A percentile compares a stretch with the other conserved stretches of the same genome.
These are phyloP conservation scores for Brachionus rotundiformis DNA, from an alignment of 1,140 invertebrate species.

Conservation along the genomic window DNA sequence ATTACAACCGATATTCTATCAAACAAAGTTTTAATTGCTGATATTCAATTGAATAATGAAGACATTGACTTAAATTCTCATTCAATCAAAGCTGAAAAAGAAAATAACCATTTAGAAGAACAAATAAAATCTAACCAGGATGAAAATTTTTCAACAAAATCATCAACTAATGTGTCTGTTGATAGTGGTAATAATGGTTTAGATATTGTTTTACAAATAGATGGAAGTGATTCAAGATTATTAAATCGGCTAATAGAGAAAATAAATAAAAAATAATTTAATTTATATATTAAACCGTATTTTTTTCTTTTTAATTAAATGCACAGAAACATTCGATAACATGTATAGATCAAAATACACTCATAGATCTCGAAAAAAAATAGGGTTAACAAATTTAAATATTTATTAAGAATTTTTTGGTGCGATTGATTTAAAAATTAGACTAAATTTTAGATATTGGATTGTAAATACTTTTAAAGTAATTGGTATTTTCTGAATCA, in stretches of 20 bases:
- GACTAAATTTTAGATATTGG: neutral
- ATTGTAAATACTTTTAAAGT: neutral
- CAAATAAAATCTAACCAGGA: neutral
- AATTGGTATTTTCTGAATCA: too few species aligned
- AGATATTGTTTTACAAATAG: slow-evolving; percentile 11
- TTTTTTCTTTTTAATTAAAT: neutral
- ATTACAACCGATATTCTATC: neutral
- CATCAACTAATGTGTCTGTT: neutral
- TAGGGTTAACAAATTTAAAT: neutral
- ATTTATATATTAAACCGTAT: neutral
- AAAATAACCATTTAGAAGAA: neutral
- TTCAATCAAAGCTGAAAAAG: too few species aligned
- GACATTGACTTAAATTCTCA: too few species aligned
- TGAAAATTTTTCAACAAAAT: neutral
- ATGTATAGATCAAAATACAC: slow-evolving; percentile 12
- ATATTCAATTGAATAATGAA: slow-evolving; percentile 13
- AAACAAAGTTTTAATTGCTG: slow-evolving; percentile 20
- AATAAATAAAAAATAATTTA: neutral
- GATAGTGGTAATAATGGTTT: neutral
- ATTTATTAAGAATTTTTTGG: slow-evolving; percentile 9
- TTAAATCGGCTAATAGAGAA: neutral
- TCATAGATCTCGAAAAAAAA: neutral
- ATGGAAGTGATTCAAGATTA: neutral
- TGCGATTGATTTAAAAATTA: neutral
- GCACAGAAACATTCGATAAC: slow-evolving; percentile 24